These are phyloP conservation scores for Metridium senile DNA, from an alignment of 92 coral and sea anemone species.

Conservation along the genomic window DNA sequence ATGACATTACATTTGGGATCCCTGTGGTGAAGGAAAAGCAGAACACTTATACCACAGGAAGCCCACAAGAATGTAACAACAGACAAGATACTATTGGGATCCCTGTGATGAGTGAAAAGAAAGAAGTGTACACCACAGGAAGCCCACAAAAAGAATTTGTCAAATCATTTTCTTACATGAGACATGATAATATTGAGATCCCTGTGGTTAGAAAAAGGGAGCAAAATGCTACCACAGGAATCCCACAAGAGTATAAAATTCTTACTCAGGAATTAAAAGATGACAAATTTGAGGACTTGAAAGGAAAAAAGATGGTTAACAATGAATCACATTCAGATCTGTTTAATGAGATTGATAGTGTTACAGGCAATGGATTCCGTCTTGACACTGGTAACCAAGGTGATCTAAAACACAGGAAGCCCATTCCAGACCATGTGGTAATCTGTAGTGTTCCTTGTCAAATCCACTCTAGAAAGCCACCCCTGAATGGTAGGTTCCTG, in stretches of 20 bases:
- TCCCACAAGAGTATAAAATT: too few relatives aligned
- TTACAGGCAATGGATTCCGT: neutral
- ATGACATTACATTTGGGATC: neutral
- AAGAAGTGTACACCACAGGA: neutral
- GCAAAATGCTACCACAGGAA: too few relatives aligned
- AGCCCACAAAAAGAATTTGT: neutral
- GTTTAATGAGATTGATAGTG: neutral
- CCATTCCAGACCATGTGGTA: constrained; percentile 69
- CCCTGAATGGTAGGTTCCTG: constrained; percentile 62
- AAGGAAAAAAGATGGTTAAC: too few relatives aligned
- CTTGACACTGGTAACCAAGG: neutral
- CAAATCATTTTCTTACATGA: too few relatives aligned
- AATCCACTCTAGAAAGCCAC: constrained; percentile 93
- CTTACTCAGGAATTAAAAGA: too few relatives aligned
- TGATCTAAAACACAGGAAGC: constrained; percentile 6
- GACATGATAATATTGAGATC: too few relatives aligned
- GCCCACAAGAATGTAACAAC: neutral
- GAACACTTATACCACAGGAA: neutral
- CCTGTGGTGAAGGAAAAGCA: neutral
- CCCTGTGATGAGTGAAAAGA: neutral
- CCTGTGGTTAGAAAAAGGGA: too few relatives aligned
- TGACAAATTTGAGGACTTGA: too few relatives aligned
- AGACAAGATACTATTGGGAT: neutral
- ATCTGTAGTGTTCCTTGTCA: constrained; percentile 93
- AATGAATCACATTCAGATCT: too few relatives aligned